A percentile compares a stretch with the other conserved stretches of the same genome.
phyloP scores from a whole-genome alignment of 2,113 vertebrate genomes.

The Tachysurus vachellii region DNA sequence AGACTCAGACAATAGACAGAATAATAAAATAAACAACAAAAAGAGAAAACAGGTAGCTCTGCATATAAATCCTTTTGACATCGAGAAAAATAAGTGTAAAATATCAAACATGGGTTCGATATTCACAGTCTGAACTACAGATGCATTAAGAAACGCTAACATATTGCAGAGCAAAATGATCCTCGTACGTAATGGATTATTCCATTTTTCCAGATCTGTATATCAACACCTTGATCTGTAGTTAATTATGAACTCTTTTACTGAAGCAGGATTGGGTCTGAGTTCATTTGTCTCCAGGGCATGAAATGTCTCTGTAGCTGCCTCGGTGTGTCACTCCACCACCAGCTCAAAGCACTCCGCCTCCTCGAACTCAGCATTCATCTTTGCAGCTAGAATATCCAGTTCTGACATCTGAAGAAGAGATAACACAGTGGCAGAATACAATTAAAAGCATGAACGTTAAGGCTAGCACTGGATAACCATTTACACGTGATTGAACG shows the following conservation, averaged over 20 bases:
- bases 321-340: conserved; percentile 73
- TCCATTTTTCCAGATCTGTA: neutral
- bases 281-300: neutral
- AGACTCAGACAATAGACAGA: neutral
- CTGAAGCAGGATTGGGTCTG: neutral
- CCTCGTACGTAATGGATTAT: neutral
- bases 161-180: neutral
- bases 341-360: conserved; percentile 83
- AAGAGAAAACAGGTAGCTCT: neutral
- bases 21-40: neutral
- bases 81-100: neutral
- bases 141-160: neutral
- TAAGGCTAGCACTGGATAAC: neutral
- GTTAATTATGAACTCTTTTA: neutral
- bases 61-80: neutral
- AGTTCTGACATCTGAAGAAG: conserved; percentile 70
- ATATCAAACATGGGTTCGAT: neutral
- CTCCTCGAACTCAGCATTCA: conserved; percentile 88
- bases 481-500: neutral
- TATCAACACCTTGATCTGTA: neutral
- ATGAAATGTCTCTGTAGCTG: neutral
- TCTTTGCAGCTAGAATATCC: conserved; percentile 78
- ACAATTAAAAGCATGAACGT: neutral
- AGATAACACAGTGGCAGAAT: conserved; percentile 28
- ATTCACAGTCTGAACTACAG: neutral